Evolutionary conservation across 2,797 vertebrate genomes (phyloP).

Genomic region (Lindbergichthys nudifrons): DNA sequence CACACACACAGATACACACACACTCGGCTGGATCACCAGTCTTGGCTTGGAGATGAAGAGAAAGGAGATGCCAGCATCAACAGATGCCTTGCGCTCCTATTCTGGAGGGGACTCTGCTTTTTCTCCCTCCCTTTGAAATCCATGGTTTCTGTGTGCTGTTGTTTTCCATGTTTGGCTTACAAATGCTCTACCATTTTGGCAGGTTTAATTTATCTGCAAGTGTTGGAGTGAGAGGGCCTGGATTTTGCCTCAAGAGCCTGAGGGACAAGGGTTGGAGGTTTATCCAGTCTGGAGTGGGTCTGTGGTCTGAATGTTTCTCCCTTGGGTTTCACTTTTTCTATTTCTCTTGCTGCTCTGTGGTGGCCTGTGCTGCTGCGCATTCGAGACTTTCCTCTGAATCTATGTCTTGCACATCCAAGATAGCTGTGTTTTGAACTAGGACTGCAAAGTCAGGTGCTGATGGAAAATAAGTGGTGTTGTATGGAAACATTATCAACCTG

Average conservation of each 20-base stretch:
- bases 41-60: conserved; percentile 79
- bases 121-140: conserved; percentile 74
- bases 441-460: not conserved
- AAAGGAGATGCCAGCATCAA: conserved; percentile 78
- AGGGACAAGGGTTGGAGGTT: conserved; percentile 62
- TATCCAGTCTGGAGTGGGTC: conserved; percentile 59
- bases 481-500: not conserved
- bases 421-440: conserved; percentile 31
- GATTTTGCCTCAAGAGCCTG: conserved; percentile 66
- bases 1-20: conserved; percentile 24
- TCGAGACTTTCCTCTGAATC: conserved; percentile 22
- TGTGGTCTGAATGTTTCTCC: conserved; percentile 53
- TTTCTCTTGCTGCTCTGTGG: conserved; percentile 29
- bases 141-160: conserved; percentile 67
- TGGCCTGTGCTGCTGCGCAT: conserved; percentile 23
- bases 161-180: conserved; percentile 71
- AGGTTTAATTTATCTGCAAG: conserved; percentile 73
- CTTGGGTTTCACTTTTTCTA: conserved; percentile 24
- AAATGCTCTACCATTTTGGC: conserved; percentile 69
- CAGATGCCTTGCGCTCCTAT: conserved; percentile 83
- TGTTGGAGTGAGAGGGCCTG: conserved; percentile 63
- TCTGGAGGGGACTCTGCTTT: conserved; percentile 75
- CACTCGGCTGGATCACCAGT: conserved; percentile 67
- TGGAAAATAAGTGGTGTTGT: not conserved
- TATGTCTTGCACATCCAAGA: conserved; percentile 28